Base-by-base conservation (phyloP, 2,888 invertebrate species). In the Ectemnius continuus region DNA sequence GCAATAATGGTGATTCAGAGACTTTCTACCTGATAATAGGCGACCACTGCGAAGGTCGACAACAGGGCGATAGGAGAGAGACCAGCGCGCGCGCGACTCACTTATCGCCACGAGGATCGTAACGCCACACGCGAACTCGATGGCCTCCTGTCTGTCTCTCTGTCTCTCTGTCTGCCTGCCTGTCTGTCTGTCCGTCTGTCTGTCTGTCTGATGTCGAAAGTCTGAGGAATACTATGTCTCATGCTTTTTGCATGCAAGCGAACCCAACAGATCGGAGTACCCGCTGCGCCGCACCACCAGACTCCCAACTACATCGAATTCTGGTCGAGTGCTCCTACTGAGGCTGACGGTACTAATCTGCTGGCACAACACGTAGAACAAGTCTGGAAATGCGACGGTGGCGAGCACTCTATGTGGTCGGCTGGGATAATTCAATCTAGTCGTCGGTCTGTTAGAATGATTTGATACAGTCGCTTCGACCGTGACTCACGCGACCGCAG, bases 101-200 rank as follows among this genome's bases (percentile, higher is more conserved):
- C 64, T 61, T 59, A 56, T 23, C 47, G 11, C 52, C 52, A 14
- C 62, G 70, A 70, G 70, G 75, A 62, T 63, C 70, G 61, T 47
- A 46, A 26, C 5, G 28, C 46, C 63, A 75, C 61, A 62, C 23
- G 56, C 52, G 52, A 16, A 52, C 52, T 16, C 52, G 52, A 52
- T 52, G 52, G 52, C 16, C 52, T 16, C 14, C 52, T 52, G 16
- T 59, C 14, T 20, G 5, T 20, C 18, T 18, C 36, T 16, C 20
- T 14, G 58, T 3, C 58, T n/a, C 13, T 11, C 36, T 36, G 1
- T 8, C 36, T 36, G 36, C 4, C 36, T 36, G 36, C 6, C 36
- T 36, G 36, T 36, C 4, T 36, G 8, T 6, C 36, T 8, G 8
- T 36, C 8, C 4, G 36, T 23, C 23, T 23, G 23, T 6, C 36